These are phyloP conservation scores for Astatoreochromis straeleni DNA, from an alignment of 2,113 vertebrate genomes.

Conservation along the genomic window DNA sequence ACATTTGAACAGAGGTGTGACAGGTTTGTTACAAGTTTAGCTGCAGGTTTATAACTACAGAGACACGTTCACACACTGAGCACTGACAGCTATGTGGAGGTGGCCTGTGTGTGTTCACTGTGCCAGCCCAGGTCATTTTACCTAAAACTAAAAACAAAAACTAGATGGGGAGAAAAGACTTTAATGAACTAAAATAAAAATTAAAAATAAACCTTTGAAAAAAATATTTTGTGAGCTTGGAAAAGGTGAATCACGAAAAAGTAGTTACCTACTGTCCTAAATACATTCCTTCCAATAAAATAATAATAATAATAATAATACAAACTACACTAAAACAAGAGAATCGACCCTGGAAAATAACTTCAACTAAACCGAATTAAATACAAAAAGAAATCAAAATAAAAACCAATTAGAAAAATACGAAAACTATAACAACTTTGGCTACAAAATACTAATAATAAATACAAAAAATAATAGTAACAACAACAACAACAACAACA, in stretches of 20 bases:
- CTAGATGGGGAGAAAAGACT: rapidly evolving
- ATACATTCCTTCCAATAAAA: neutral
- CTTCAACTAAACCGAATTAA: neutral
- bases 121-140: neutral
- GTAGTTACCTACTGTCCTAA: neutral
- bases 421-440: neutral
- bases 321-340: neutral
- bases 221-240: neutral
- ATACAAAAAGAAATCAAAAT: neutral
- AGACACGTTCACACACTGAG: neutral
- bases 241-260: neutral
- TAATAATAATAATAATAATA: neutral
- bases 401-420: neutral
- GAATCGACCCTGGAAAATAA: neutral
- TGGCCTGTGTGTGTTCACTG: neutral
- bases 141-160: neutral
- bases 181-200: neutral
- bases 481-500: rapidly evolving
- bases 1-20: neutral
- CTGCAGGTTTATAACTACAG: neutral
- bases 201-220: neutral
- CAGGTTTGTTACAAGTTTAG: neutral
- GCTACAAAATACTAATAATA: neutral
- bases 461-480: neutral
- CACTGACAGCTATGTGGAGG: neutral